phyloP scores from a whole-genome alignment of 2,113 vertebrate genomes.

The Oostethus manadensis region DNA sequence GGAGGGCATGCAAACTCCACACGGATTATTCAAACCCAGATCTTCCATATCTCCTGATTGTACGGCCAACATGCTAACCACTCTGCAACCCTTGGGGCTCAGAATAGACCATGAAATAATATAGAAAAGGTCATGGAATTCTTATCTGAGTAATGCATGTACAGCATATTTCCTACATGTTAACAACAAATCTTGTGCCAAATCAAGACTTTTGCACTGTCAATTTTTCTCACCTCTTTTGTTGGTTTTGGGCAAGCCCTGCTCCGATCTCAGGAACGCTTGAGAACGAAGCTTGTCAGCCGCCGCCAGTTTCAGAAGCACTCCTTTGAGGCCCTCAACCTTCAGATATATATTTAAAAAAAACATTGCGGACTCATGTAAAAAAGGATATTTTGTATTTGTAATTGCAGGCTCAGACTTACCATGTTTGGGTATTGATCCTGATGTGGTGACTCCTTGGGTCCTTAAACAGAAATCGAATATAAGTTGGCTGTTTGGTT shows the following conservation, averaged over 20 bases:
- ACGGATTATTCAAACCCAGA: no score
- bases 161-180: no score
- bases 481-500: neutral
- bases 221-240: constrained; percentile 70
- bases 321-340: constrained; percentile 67
- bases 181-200: neutral
- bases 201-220: neutral
- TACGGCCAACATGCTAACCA: no score
- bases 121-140: no score
- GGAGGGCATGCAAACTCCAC: no score
- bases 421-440: constrained; percentile 67
- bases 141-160: no score
- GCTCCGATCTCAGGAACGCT: constrained; percentile 65
- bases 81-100: no score
- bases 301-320: constrained; percentile 68
- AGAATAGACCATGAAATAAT: no score
- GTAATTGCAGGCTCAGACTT: constrained; percentile 8
- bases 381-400: neutral
- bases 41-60: no score
- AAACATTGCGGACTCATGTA: neutral
- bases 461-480: constrained; percentile 32
- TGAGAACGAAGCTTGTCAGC: constrained; percentile 68
- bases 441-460: constrained; percentile 58
- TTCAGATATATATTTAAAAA: constrained; percentile 23
- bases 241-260: constrained; percentile 66